A percentile compares a stretch with the other conserved stretches of the same genome.
phyloP scores from a whole-genome alignment of 1,140 invertebrate genomes.

The Thaumatotibia leucotreta region DNA sequence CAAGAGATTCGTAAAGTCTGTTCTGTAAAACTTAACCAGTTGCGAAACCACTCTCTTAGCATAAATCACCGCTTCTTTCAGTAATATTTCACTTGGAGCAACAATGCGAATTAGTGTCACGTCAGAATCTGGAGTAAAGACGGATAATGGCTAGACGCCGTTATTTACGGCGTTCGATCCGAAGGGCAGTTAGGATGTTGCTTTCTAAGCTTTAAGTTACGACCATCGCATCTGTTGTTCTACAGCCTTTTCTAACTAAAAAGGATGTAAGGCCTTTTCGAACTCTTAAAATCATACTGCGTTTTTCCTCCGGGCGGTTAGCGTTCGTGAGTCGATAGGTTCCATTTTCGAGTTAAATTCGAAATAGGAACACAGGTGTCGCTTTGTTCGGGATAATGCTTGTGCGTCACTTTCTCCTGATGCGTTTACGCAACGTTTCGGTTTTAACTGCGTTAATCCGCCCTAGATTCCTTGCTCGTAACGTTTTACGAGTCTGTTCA shows the following conservation, averaged over 20 bases:
- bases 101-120: conserved; percentile 34
- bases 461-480: conserved; percentile 23
- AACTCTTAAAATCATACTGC: not conserved
- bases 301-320: not conserved
- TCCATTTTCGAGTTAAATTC: not conserved
- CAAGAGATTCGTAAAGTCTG: not conserved
- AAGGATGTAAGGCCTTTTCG: not conserved
- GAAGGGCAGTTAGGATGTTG: conserved; percentile 22
- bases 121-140: conserved; percentile 36
- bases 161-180: conserved; percentile 28
- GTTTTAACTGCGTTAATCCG: conserved; percentile 23
- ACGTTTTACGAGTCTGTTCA: conserved; percentile 14
- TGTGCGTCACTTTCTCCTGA: conserved; percentile 32
- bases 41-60: not conserved
- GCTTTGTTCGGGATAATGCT: conserved; percentile 25
- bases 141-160: conserved; percentile 27
- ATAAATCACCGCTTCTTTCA: conserved; percentile 13
- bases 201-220: conserved; percentile 40
- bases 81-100: conserved; percentile 21
- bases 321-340: not conserved
- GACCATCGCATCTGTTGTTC: conserved; percentile 15
- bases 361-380: conserved; percentile 31
- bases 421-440: conserved; percentile 29
- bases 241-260: not conserved
- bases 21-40: not conserved